Conservation (phyloP, 2,113 vertebrate species). For the Heterotis niloticus region DNA sequence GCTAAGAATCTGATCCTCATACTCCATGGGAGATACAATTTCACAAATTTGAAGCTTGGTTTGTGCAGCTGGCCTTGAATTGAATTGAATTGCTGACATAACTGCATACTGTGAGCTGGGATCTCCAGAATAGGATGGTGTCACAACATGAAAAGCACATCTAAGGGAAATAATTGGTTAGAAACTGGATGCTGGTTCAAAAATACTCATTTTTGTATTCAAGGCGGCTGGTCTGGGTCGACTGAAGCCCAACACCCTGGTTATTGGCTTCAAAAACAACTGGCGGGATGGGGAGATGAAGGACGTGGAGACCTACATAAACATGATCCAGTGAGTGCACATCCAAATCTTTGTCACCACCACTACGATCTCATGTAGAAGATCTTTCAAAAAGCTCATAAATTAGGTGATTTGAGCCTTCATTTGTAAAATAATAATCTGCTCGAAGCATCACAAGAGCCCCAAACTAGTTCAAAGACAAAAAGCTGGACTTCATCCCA, state of each 20-base stretch:
- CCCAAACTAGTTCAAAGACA: too few relatives aligned
- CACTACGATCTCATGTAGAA: neutral
- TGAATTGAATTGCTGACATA: neutral
- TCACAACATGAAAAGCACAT: too few relatives aligned
- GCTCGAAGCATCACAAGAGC: too few relatives aligned
- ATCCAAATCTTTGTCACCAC: neutral
- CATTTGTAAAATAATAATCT: too few relatives aligned
- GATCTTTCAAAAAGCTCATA: neutral
- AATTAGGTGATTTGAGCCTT: neutral
- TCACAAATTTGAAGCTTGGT: neutral
- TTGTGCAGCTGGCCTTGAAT: neutral
- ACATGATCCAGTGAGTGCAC: slow-evolving; percentile 88
- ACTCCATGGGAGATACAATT: neutral
- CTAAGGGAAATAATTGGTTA: too few relatives aligned
- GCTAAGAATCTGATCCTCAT: neutral
- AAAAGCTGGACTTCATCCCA: too few relatives aligned
- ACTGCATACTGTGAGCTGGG: neutral
- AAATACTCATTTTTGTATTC: slow-evolving; percentile 26
- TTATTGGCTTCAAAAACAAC: slow-evolving; percentile 94
- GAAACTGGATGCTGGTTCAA: neutral
- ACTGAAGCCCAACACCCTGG: slow-evolving; percentile 90
- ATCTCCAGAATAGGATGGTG: too few relatives aligned
- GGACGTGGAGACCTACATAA: slow-evolving; percentile 93
- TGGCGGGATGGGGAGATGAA: slow-evolving; percentile 88
- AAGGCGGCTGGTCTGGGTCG: slow-evolving; percentile 92